A percentile compares a stretch with the other conserved stretches of the same genome.
phyloP scores from a whole-genome alignment of 1,140 invertebrate genomes.

The Pentalonia nigronervosa region DNA sequence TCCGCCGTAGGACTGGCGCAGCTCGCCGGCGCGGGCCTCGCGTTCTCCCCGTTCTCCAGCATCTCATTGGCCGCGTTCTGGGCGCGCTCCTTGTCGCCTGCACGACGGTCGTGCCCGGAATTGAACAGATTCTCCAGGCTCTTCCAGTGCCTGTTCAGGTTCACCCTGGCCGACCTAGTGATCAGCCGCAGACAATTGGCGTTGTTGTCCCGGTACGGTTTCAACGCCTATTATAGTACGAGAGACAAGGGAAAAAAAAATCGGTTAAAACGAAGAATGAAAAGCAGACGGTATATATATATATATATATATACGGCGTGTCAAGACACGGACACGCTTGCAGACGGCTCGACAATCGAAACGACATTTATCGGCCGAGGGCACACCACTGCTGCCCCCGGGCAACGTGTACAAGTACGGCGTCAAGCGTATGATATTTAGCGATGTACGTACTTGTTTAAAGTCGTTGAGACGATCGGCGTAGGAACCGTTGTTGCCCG shows the following conservation, averaged over 20 bases:
- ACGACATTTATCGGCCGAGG: too few species aligned
- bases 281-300: too few species aligned
- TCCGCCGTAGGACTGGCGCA: not conserved
- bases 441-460: slow-evolving; percentile 12
- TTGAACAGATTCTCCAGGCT: slow-evolving; percentile 43
- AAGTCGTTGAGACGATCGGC: not conserved
- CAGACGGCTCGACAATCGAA: too few species aligned
- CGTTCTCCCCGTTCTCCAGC: slow-evolving; percentile 32
- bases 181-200: slow-evolving; percentile 39
- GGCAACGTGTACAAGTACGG: too few species aligned
- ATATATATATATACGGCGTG: too few species aligned
- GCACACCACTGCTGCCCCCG: too few species aligned
- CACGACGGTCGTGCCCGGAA: not conserved
- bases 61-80: slow-evolving; percentile 42
- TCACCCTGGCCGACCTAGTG: slow-evolving; percentile 43
- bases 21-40: not conserved
- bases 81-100: not conserved
- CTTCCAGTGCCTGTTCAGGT: slow-evolving; percentile 53
- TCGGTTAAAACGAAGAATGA: too few species aligned
- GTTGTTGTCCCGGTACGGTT: slow-evolving; percentile 44
- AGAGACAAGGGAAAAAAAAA: too few species aligned
- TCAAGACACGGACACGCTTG: too few species aligned
- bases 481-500: not conserved
- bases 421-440: not conserved
- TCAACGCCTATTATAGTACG: not conserved